Base-by-base conservation (phyloP, 1,140 invertebrate species). In the Laupala kohalensis region DNA sequence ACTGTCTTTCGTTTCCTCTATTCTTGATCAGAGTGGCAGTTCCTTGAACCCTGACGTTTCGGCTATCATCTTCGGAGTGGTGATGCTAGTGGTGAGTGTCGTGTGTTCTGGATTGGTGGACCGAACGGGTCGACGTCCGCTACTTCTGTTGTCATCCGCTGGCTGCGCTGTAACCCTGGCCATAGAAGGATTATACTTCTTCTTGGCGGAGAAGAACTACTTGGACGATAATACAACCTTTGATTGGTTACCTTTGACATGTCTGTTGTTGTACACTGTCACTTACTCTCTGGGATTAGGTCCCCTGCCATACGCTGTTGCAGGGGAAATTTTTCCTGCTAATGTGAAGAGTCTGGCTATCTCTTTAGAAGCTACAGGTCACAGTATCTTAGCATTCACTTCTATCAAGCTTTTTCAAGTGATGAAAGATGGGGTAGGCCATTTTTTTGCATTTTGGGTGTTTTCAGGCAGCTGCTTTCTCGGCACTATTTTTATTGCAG, bases 1-100 rank as follows among this genome's bases (percentile, higher is more conserved):
- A 62, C 87, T 90, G 74, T 88, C 88, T 12, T 91, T 90, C 75
- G 87, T 88, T 27, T 84, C 88, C 24, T 80, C 81, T 28, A 80
- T 83, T 26, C n/a, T n/a, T n/a, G n/a, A n/a, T n/a, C 83, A 82
- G 71, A 81, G 80, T n/a, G 81, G 80, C 3, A 75, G 86, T 24
- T 81, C 84, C 0, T 82, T 85, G 0, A 81, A 79, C 0, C 24
- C 67, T 24, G 28, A 28, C 19, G 77, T 80, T 24, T 82, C 81
- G 5, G 86, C 86, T 29, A 82, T 85, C 25, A 76, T 85, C 5
- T 76, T 86, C 64, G 77, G 77, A 13, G 62, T 76, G 2, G 73
- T 77, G 9, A 75, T 76, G 25, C 73, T 77, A 3, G 25, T 76
- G 0, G 73, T 76, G 9, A 78, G 77, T n/a, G 67, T 78, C 26